Evolutionary conservation across 2,113 vertebrate genomes (phyloP).

Genomic region (Scatophagus argus): DNA sequence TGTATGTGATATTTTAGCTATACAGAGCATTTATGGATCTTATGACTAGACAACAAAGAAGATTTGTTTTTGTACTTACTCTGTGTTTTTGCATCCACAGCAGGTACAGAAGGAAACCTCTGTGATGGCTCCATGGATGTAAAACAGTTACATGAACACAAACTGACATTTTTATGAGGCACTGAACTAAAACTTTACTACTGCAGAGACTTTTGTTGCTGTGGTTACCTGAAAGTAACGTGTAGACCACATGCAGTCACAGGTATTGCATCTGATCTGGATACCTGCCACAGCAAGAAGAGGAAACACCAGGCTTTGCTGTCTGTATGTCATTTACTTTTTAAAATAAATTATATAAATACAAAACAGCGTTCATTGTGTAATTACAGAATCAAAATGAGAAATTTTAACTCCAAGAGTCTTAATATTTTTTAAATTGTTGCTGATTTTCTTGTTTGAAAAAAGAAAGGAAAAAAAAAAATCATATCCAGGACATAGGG

Average conservation of each 20-base stretch:
- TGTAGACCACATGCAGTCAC: neutral
- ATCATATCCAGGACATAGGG: too few species aligned
- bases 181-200: neutral
- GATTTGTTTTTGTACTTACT: neutral
- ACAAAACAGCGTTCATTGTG: conserved; percentile 9
- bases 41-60: too few species aligned
- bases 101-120: conserved; percentile 88
- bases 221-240: neutral
- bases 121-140: conserved; percentile 88
- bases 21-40: too few species aligned
- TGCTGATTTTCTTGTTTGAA: too few species aligned
- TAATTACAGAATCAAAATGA: neutral
- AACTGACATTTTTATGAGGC: neutral
- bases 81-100: conserved; percentile 36
- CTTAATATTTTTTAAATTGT: too few species aligned
- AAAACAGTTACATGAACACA: neutral
- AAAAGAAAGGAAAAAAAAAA: too few species aligned
- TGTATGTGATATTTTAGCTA: too few species aligned
- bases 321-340: conserved; percentile 15
- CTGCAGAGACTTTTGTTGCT: neutral
- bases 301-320: neutral
- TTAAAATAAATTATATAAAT: conserved; percentile 43
- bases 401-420: neutral
- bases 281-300: neutral
- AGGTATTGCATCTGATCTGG: conserved; percentile 3